Evolutionary conservation across 2,797 vertebrate species (phyloP), one percentile per base, ranked within the genome.

Genomic region (Etheostoma perlongum): DNA sequence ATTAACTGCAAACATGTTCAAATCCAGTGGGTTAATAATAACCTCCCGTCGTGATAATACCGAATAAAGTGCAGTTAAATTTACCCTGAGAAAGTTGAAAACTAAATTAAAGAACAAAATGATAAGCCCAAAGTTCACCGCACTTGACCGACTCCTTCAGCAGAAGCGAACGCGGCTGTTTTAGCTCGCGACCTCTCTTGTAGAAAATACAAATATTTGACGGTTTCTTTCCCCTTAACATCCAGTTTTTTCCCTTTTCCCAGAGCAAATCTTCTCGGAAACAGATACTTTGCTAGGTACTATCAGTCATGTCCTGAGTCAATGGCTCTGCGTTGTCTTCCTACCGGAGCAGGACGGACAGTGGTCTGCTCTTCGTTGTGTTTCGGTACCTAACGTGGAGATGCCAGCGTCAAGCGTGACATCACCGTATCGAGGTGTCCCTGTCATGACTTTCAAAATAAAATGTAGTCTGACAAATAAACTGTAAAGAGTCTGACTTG

Each of bases 401-500:
- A 59, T 18, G 53, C 15, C 6, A 14, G 14, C 4, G 68, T 72
- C 76, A 84, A 81, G 54, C 0, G 1, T 0, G 0, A 30, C 15
- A 14, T 2, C 27, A 49, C 15, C 0, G 19, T 3, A 18, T 13
- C 0, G 5, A 60, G 0, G 0, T 5, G 1, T 54, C 49, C 65
- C 63, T n/a, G 58, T 40, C 3, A 0, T 0, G 33, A n/a, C 68
- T 75, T 76, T 83, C 89, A 90, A 80, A 89, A 83, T 87, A 89
- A 83, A 82, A 63, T 16, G 0, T 1, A 1, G 46, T 3, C 2
- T 11, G 36, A 40, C 36, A 11, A 40, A 40, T 11, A 40, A 40
- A 11, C 36, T 40, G 36, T 40, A 11, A 8, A 33, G 33, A 33
- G 10, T 6, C 19, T 36, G 53, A 60, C 6, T 4, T 6, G n/a